Evolutionary conservation across 1,140 invertebrate species (phyloP).

Genomic region (Drosophila funebris): DNA sequence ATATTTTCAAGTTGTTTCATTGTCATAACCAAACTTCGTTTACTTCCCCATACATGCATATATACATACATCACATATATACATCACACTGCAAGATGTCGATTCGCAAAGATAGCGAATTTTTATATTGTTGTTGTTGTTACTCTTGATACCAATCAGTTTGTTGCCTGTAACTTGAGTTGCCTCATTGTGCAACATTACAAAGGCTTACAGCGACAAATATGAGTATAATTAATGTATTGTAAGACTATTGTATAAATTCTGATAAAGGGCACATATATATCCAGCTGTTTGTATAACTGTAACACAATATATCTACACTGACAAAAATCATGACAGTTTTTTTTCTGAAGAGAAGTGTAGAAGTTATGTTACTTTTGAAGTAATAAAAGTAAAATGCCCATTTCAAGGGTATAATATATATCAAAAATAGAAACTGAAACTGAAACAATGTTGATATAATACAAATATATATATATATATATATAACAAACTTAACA

Average conservation of each 20-base stretch:
- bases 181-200: conserved; percentile 14
- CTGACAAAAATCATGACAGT: not conserved
- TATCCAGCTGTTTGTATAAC: conserved; percentile 4
- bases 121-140: conserved; percentile 1
- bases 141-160: conserved; percentile 18
- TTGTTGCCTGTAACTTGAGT: conserved; percentile 23
- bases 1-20: conserved; percentile 6
- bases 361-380: not conserved
- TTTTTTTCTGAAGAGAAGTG: not conserved
- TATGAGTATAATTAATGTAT: conserved; percentile 18
- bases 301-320: conserved; percentile 1
- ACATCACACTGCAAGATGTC: not conserved
- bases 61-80: not conserved
- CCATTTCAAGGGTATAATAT: not conserved
- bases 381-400: not conserved
- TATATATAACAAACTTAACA: not conserved
- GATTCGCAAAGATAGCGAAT: not conserved
- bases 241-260: conserved; percentile 14
- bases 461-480: not conserved
- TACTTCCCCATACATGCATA: not conserved
- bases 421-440: not conserved
- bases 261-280: conserved; percentile 5
- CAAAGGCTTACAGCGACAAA: conserved; percentile 4
- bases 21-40: conserved; percentile 9
- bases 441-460: not conserved